Base-by-base conservation (phyloP, 2,888 invertebrate genomes). In the Peribatodes rhomboidaria region DNA sequence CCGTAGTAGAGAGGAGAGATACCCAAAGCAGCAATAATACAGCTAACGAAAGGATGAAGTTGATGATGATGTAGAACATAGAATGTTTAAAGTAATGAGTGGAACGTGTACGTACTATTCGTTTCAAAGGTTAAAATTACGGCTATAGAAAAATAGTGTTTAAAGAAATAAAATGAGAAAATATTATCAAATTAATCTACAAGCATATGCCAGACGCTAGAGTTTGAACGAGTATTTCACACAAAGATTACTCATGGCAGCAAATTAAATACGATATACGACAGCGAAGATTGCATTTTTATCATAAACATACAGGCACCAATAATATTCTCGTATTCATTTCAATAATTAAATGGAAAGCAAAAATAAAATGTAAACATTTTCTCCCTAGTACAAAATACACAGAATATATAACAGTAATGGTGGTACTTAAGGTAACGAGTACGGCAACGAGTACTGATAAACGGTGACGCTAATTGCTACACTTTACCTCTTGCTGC, bases 391-490 rank as follows among this genome's bases (percentile, higher is more conserved):
- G 31, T 41, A 41, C 27, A 44, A 53, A 46, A 27, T 22, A 37
- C 10, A 27, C 18, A 53, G 16, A 46, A 60, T 53, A 46, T 22
- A 44, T 41, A 60, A 37, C 35, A 55, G 41, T 27, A 53, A 53
- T 27, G 22, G 35, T 0, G 53, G 41, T 49, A 47, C 10, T 55
- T 62, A 37, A 57, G 57, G 33, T 52, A 62, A 56, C 44, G 50
- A 49, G 42, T 10, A 54, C 33, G 55, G 61, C 27, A 37, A 44
- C 31, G 55, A 55, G 55, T 42, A 41, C 42, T 42, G 50, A 62
- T 57, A 57, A 57, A 62, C 52, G 56, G 39, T 39, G 57, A 52
- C 57, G 44, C 44, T 52, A 62, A 62, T 57, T 52, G 57, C 35
- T 7, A 27, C 55, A 46, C 9, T 57, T 61, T 61, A 49, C 61